A percentile compares a stretch with the other conserved stretches of the same genome.
phyloP scores from a whole-genome alignment of 2,888 invertebrate species.

The Thera britannica region DNA sequence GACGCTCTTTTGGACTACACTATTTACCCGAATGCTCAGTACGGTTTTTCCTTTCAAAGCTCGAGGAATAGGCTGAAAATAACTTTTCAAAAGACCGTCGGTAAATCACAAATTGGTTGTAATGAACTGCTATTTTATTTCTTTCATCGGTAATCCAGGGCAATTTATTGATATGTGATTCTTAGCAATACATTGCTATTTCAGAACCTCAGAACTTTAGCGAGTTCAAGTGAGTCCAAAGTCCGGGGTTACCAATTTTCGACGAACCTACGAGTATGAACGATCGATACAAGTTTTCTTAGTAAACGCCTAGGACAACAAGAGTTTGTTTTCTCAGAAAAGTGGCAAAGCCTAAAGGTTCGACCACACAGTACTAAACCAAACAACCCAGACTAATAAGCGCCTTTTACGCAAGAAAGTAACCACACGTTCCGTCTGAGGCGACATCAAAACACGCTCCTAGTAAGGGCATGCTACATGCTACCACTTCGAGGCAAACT shows the following conservation, averaged over 20 bases:
- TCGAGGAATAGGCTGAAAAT: conserved; percentile 4
- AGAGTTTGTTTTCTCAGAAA: background rate
- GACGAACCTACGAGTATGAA: too few species aligned
- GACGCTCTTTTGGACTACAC: background rate
- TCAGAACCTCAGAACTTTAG: background rate
- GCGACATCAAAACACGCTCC: background rate
- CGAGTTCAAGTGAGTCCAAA: background rate
- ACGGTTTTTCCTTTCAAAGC: conserved; percentile 3
- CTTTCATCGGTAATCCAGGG: background rate
- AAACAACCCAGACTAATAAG: background rate
- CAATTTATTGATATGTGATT: background rate
- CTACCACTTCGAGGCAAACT: conserved; percentile 39
- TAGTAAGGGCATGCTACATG: conserved; percentile 19
- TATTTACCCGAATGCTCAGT: background rate
- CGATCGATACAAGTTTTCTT: too few species aligned
- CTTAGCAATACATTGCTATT: background rate
- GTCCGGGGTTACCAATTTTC: background rate
- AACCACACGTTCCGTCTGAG: background rate
- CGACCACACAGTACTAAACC: background rate
- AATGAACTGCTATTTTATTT: conserved; percentile 8
- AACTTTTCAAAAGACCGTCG: conserved; percentile 11
- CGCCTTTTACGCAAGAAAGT: background rate
- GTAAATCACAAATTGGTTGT: conserved; percentile 13
- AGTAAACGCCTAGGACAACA: too few species aligned
- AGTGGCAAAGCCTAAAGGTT: background rate